Conservation (phyloP, 2,888 invertebrate genomes). For the Adela reaumurella region DNA sequence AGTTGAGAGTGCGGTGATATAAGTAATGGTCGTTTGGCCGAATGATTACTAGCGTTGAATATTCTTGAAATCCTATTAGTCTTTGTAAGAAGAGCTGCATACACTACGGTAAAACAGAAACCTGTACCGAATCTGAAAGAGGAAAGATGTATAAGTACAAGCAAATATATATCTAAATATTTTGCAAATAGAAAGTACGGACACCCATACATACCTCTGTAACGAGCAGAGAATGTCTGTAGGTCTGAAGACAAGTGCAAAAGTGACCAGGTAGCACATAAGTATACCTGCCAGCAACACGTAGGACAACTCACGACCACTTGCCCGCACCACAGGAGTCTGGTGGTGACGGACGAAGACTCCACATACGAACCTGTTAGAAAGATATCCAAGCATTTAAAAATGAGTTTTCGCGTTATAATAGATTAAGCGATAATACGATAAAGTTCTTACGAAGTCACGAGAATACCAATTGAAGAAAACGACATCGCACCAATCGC, state of each 20-base stretch:
- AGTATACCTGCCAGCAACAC: conserved; percentile 85
- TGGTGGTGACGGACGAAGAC: conserved; percentile 82
- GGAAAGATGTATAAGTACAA: no score
- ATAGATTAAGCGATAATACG: no score
- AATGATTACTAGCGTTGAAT: conserved; percentile 94
- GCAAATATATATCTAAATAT: no score
- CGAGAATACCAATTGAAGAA: conserved; percentile 77
- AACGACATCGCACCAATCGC: conserved; percentile 90
- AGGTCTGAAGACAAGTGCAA: conserved; percentile 81
- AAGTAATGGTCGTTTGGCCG: conserved; percentile 90
- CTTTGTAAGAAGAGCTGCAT: conserved; percentile 94
- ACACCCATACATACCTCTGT: conserved; percentile 76
- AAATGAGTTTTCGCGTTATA: no score
- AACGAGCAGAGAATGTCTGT: conserved; percentile 85
- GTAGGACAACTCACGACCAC: conserved; percentile 85
- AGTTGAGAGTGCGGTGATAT: conserved; percentile 90
- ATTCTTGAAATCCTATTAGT: conserved; percentile 96
- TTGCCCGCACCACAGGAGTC: conserved; percentile 94
- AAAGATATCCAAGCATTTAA: no score
- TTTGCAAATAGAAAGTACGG: no score
- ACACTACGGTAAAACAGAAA: conserved; percentile 95
- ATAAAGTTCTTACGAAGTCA: conserved; percentile 57
- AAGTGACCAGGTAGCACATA: conserved; percentile 90
- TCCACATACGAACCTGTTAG: conserved; percentile 57
- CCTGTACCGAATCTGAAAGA: conserved; percentile 80